Percentiles rank a stretch among this genome's conserved stretches.
Conservation (phyloP, 2,888 invertebrate genomes). For the Meta bourneti region DNA sequence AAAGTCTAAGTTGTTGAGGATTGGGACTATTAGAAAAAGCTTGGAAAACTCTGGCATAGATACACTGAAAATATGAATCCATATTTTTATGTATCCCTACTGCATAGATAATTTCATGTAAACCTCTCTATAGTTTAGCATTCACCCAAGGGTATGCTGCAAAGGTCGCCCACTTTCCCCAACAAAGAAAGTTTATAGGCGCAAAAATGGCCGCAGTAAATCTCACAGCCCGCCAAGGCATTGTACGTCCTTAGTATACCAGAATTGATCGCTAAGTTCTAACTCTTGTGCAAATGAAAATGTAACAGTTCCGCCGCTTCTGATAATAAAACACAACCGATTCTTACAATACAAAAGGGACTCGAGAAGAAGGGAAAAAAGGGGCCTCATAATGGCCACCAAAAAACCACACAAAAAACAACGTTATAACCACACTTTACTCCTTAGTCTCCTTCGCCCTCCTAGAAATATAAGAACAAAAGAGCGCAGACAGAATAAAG, state of each 20-base stretch:
- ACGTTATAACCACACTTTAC: constrained; percentile 51
- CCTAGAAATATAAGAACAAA: constrained; percentile 33
- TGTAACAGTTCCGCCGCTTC: constrained; percentile 28
- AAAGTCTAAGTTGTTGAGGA: too few species aligned
- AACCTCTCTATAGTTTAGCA: too few species aligned
- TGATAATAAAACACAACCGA: constrained; percentile 32
- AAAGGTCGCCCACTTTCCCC: neutral
- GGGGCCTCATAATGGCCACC: constrained; percentile 26
- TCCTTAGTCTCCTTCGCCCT: constrained; percentile 8
- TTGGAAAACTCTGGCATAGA: too few species aligned
- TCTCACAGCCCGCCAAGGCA: constrained; percentile 7
- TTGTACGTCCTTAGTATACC: constrained; percentile 12
- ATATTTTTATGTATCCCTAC: too few species aligned
- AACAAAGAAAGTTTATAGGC: constrained; percentile 10
- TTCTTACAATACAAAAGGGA: constrained; percentile 8
- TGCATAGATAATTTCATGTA: too few species aligned
- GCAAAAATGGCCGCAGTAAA: constrained; percentile 27
- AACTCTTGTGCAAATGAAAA: constrained; percentile 51
- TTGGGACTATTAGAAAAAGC: too few species aligned
- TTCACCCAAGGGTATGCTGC: neutral
- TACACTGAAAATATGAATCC: too few species aligned
- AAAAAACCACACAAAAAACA: constrained; percentile 29
- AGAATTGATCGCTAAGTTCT: constrained; percentile 35
- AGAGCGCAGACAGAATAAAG: constrained; percentile 31
- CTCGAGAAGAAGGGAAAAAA: neutral